These are phyloP conservation scores for Psittacara wagleri DNA, from an alignment of 2,113 vertebrate species.

Conservation along the genomic window DNA sequence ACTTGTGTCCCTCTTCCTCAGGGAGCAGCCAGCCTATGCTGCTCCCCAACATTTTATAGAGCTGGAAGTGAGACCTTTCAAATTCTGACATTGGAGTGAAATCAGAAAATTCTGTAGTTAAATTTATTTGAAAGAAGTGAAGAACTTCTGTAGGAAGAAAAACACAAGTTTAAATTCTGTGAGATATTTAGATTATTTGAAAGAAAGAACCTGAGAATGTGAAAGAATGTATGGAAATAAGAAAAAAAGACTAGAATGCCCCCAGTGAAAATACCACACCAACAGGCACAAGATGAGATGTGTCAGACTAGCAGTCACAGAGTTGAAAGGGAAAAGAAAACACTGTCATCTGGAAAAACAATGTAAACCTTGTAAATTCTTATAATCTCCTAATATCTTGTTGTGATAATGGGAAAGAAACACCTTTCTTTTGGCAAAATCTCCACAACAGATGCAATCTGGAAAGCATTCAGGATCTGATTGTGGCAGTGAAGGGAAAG, in stretches of 20 bases:
- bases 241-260: not conserved
- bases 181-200: not conserved
- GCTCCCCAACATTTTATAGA: not conserved
- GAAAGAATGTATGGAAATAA: not conserved
- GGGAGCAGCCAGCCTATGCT: not conserved
- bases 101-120: not conserved
- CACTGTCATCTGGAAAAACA: not conserved
- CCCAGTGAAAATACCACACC: not conserved
- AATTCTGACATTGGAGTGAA: not conserved
- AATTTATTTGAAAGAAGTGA: not conserved
- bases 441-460: not conserved
- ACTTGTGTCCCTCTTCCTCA: accelerated
- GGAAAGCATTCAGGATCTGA: not conserved
- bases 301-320: not conserved
- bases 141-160: not conserved
- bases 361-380: not conserved
- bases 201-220: not conserved
- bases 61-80: not conserved
- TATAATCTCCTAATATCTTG: not conserved
- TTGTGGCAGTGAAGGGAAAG: not conserved
- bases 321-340: not conserved
- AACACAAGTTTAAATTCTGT: not conserved
- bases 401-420: not conserved
- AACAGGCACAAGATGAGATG: not conserved
- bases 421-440: not conserved